phyloP scores from a whole-genome alignment of 2,888 invertebrate species.

The Campoplex nolae region DNA sequence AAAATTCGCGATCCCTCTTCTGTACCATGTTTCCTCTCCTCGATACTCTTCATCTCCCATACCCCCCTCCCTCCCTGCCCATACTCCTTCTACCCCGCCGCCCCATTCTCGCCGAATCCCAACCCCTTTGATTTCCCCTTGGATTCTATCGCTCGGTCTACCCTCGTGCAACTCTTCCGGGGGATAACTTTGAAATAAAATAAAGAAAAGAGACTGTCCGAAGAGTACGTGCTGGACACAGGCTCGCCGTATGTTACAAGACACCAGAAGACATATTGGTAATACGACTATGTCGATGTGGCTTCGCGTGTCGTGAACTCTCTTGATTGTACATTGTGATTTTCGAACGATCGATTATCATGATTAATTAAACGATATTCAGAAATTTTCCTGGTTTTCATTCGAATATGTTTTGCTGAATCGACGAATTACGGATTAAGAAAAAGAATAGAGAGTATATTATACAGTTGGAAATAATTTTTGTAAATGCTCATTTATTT shows the following conservation, averaged over 20 bases:
- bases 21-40: slow-evolving; percentile 30
- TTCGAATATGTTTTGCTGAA: neutral
- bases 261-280: neutral
- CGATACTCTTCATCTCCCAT: slow-evolving; percentile 41
- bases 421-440: neutral
- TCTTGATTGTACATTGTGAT: slow-evolving; percentile 13
- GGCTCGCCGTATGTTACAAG: neutral
- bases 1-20: slow-evolving; percentile 60
- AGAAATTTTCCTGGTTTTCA: neutral
- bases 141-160: slow-evolving; percentile 19
- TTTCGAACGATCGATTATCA: neutral
- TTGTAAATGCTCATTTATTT: neutral
- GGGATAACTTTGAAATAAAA: slow-evolving; percentile 49
- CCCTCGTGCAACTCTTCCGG: slow-evolving; percentile 31
- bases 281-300: neutral
- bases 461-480: slow-evolving; percentile 26
- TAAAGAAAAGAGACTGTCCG: neutral
- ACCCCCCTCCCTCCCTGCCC: no score
- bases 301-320: neutral
- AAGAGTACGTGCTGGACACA: neutral
- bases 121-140: slow-evolving; percentile 55
- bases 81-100: neutral
- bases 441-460: neutral
- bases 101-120: slow-evolving; percentile 11
- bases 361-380: neutral